phyloP scores from a whole-genome alignment of 2,113 vertebrate genomes.

The Arothron firmamentum region DNA sequence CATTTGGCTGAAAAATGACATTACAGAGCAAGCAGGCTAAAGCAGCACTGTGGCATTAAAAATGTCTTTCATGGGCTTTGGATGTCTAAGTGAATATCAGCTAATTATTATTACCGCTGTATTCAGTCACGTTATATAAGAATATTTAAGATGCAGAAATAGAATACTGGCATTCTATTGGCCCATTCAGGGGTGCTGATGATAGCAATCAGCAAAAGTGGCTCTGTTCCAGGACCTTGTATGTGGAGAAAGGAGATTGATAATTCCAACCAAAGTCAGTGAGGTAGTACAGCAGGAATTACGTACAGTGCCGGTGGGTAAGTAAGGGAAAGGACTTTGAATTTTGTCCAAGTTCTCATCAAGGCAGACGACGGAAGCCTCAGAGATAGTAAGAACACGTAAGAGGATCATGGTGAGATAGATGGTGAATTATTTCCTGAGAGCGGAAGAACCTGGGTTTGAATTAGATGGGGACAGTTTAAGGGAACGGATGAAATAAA shows the following conservation, averaged over 20 bases:
- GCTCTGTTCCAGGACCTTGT: conserved; percentile 55
- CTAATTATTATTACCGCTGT: no score
- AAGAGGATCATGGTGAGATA: conserved; percentile 20
- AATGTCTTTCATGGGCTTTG: no score
- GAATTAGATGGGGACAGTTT: conserved; percentile 29
- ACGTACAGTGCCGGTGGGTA: conserved; percentile 13
- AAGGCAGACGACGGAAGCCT: conserved; percentile 18
- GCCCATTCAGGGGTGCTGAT: conserved; percentile 41
- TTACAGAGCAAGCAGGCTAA: no score
- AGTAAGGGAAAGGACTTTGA: conserved; percentile 19
- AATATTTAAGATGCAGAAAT: no score
- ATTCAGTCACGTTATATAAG: no score
- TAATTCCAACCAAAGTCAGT: conserved; percentile 50
- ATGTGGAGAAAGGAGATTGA: conserved; percentile 40
- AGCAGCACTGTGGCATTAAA: no score
- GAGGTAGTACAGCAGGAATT: conserved; percentile 21
- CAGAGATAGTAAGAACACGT: conserved; percentile 2
- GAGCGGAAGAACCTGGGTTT: conserved; percentile 19
- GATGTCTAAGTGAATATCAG: no score
- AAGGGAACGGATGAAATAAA: conserved; percentile 31
- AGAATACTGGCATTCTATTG: no score
- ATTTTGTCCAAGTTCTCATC: conserved; percentile 18
- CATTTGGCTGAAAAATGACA: no score
- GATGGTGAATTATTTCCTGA: conserved; percentile 28
- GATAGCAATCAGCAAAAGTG: conserved; percentile 58